A percentile compares a stretch with the other conserved stretches of the same genome.
Evolutionary conservation across 1,140 invertebrate species (phyloP).

Genomic region (Neodiprion lecontei): DNA sequence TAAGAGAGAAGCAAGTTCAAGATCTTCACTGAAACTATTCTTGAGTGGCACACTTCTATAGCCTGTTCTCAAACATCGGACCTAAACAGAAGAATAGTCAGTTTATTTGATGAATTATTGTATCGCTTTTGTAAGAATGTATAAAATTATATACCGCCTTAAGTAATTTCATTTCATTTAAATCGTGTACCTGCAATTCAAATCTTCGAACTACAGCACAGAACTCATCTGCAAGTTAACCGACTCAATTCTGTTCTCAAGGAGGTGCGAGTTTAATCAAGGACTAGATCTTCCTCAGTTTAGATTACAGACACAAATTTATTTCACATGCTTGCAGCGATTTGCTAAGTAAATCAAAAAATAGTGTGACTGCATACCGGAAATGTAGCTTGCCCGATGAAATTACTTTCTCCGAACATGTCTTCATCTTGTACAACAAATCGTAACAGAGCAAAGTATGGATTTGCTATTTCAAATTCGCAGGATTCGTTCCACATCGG

Average conservation of each 20-base stretch:
- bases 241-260: too few species aligned
- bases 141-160: too few species aligned
- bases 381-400: conserved; percentile 96
- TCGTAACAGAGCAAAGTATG: conserved; percentile 87
- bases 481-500: conserved; percentile 91
- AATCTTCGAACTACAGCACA: too few species aligned
- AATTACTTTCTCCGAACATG: conserved; percentile 97
- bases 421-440: conserved; percentile 97
- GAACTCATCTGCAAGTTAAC: too few species aligned
- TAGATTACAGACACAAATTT: too few species aligned
- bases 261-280: too few species aligned
- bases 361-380: conserved; percentile 65
- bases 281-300: too few species aligned
- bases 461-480: conserved; percentile 88
- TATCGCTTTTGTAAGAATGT: too few species aligned
- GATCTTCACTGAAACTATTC: conserved; percentile 91
- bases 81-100: conserved; percentile 52
- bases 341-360: too few species aligned
- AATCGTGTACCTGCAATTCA: too few species aligned
- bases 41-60: conserved; percentile 90
- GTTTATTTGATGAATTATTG: neutral
- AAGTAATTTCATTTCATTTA: too few species aligned
- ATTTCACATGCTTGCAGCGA: too few species aligned
- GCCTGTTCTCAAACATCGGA: conserved; percentile 78
- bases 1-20: conserved; percentile 91